Conservation (phyloP, 2,797 vertebrate species). For the Sus cebifrons region DNA sequence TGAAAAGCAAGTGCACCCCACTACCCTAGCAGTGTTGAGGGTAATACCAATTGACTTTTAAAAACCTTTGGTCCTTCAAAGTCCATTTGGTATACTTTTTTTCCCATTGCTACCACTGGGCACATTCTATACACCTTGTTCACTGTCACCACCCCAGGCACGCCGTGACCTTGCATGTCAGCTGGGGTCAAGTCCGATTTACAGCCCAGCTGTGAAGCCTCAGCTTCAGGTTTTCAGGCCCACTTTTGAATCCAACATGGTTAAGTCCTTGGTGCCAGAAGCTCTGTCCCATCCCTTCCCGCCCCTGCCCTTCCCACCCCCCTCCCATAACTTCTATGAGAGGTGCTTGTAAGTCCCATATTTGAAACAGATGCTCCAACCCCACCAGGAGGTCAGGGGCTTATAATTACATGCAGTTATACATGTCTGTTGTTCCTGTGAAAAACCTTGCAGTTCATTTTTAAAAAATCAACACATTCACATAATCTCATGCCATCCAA, state of each 20-base stretch:
- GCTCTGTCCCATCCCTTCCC: constrained; percentile 76
- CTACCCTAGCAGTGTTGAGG: constrained; percentile 72
- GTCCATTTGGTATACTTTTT: constrained; percentile 70
- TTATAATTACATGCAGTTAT: constrained; percentile 85
- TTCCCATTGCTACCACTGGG: constrained; percentile 69
- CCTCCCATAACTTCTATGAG: constrained; percentile 75
- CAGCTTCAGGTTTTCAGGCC: constrained; percentile 76
- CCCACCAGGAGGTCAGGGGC: constrained; percentile 84
- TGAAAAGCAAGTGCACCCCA: constrained; percentile 83
- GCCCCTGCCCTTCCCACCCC: constrained; percentile 72
- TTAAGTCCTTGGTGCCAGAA: constrained; percentile 83
- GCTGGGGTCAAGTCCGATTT: constrained; percentile 72
- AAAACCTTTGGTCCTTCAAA: constrained; percentile 86
- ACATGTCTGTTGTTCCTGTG: constrained; percentile 82
- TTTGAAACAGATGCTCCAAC: constrained; percentile 79
- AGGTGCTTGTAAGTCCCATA: constrained; percentile 21
- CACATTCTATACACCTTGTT: constrained; percentile 71
- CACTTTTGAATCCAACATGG: constrained; percentile 67
- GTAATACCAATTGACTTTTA: constrained; percentile 79
- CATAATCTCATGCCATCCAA: constrained; percentile 90
- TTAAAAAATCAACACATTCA: constrained; percentile 87
- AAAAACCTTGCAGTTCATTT: constrained; percentile 86
- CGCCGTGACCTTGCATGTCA: constrained; percentile 70
- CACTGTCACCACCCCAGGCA: constrained; percentile 76
- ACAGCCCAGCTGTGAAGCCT: constrained; percentile 74